Evolutionary conservation across 2,113 vertebrate genomes (phyloP).

Genomic region (Lanius collurio): DNA sequence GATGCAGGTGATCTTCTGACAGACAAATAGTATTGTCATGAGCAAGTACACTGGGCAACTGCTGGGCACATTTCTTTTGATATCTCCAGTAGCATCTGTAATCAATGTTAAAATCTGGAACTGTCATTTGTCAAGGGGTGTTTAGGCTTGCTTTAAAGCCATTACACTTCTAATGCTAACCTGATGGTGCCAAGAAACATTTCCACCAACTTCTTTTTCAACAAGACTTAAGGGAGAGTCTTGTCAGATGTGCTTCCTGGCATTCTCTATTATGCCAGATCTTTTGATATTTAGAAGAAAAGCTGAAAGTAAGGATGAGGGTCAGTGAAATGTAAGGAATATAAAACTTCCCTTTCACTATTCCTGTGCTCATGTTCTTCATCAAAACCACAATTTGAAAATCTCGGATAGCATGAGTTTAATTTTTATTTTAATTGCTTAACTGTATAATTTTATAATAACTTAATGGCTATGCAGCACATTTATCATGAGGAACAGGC

Average conservation of each 20-base stretch:
- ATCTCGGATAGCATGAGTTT: background rate
- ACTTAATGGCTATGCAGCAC: background rate
- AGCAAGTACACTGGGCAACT: background rate
- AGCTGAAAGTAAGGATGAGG: background rate
- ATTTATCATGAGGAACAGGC: background rate
- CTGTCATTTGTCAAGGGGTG: background rate
- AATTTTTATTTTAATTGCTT: background rate
- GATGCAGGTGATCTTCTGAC: rapidly evolving
- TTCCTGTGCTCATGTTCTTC: background rate
- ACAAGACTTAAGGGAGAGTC: background rate
- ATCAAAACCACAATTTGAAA: background rate
- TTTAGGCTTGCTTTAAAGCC: background rate
- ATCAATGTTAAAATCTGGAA: background rate
- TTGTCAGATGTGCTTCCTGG: background rate
- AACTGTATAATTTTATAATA: background rate
- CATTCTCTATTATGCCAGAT: background rate
- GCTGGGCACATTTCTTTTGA: background rate
- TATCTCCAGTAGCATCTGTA: background rate
- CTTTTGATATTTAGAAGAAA: background rate
- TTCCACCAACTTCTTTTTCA: slow-evolving; percentile 12
- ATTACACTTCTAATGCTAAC: background rate
- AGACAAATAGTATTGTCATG: background rate
- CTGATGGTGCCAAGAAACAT: background rate
- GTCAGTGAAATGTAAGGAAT: background rate
- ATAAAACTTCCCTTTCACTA: background rate